Evolutionary conservation across 1,140 invertebrate genomes (phyloP), one percentile per base, ranked within the genome.

Genomic region (Drosophila lacertosa): DNA sequence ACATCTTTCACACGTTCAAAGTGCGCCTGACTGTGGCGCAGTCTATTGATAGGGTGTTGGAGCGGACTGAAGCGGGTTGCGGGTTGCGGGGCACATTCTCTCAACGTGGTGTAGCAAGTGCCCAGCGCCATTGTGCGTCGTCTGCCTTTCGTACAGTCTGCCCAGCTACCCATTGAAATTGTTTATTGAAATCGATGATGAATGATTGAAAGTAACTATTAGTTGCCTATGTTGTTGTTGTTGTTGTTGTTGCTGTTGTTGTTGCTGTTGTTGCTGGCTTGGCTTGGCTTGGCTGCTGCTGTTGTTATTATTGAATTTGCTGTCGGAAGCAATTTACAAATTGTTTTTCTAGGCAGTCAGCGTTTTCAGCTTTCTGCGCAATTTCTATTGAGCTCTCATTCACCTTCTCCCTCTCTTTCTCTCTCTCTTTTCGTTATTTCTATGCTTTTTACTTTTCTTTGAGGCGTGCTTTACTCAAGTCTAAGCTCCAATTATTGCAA

Each of bases 141-240:
- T 70, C 53, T 74, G 40, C 51, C 35, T 62, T 59, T 55, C 26
- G 24, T 48, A 37, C 16, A 60, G 50, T 54, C 47, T 55, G 67
- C 22, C 44, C 55, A 35, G 33, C 51, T 54, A 63, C 29, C 81
- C 73, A 84, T 84, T 81, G 81, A 84, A 86, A 88, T 86, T 81
- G 82, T 84, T 84, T 84, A 84, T 84, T 84, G 81, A 84, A 84
- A 84, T 84, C 77, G 81, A 84, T 86, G 81, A 84, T 84, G 82
- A 84, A 84, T 84, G 81, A 84, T 84, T 84, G 81, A 84, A 84
- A 84, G 81, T 84, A 81, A 86, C 81, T 84, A 84, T 84, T 84
- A 84, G 76, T 80, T 84, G 73, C 53, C 67, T 29, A 33, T 59
- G 40, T 58, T 33, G 37, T 53, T 71, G 53, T 58, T 71, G 50